Percentiles rank a stretch among this genome's conserved stretches.
Conservation (phyloP, 2,797 vertebrate genomes). For the Bovichtus variegatus region DNA sequence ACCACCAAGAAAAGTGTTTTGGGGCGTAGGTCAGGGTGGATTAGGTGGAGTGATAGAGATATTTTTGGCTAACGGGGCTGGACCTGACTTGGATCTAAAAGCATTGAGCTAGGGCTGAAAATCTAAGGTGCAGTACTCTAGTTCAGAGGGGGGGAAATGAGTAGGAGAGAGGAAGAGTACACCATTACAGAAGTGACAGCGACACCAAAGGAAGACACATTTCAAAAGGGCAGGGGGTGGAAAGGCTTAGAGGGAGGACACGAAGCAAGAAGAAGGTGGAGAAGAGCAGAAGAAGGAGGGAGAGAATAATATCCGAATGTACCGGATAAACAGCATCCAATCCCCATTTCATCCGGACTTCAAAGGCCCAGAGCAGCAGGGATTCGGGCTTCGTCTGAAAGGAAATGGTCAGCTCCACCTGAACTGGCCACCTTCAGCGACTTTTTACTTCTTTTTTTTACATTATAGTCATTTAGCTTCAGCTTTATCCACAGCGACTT, state of each 20-base stretch:
- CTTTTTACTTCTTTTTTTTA: too few species aligned
- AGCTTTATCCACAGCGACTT: conserved; percentile 49
- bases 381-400: conserved; percentile 23
- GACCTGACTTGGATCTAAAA: neutral
- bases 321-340: conserved; percentile 22
- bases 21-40: too few species aligned
- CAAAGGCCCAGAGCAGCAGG: conserved; percentile 42
- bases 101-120: neutral
- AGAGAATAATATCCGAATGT: conserved; percentile 4
- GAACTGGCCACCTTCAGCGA: conserved; percentile 8
- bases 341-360: conserved; percentile 45
- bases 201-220: neutral
- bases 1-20: too few species aligned
- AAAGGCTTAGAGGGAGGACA: neutral
- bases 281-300: conserved; percentile 8
- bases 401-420: conserved; percentile 28
- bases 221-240: neutral
- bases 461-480: conserved; percentile 39
- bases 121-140: neutral
- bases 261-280: neutral
- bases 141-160: neutral
- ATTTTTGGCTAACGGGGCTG: neutral
- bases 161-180: neutral
- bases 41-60: neutral
- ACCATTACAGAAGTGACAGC: neutral